phyloP scores from a whole-genome alignment of 2,797 vertebrate genomes.

The Fringilla coelebs region DNA sequence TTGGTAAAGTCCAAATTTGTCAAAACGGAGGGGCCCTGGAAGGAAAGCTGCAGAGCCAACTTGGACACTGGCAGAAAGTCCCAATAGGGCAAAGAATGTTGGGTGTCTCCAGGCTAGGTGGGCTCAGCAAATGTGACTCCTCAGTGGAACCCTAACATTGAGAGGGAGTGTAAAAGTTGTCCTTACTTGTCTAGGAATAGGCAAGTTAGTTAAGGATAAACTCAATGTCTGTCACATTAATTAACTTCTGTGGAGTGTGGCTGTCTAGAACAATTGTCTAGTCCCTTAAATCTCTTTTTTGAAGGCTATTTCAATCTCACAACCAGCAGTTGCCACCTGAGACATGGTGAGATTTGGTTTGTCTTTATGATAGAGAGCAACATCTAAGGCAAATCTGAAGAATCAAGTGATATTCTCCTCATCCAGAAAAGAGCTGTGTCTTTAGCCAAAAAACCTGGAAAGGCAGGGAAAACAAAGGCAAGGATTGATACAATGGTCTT shows the following conservation, averaged over 20 bases:
- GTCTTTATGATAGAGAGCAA: neutral
- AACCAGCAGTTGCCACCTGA: neutral
- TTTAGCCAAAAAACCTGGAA: neutral
- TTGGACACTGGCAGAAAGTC: neutral
- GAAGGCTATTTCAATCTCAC: neutral
- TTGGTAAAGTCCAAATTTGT: neutral
- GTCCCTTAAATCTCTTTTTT: neutral
- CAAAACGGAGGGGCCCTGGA: neutral
- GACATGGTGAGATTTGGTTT: neutral
- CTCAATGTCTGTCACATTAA: neutral
- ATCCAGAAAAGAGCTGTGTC: neutral
- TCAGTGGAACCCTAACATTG: rapidly evolving
- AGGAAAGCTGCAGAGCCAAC: neutral
- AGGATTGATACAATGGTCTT: neutral
- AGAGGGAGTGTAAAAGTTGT: neutral
- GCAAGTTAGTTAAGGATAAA: constrained; percentile 11
- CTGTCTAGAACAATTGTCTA: neutral
- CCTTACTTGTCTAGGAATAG: neutral
- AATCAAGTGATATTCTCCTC: neutral
- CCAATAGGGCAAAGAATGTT: rapidly evolving
- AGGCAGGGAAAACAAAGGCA: neutral
- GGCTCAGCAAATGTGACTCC: neutral
- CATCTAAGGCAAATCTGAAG: neutral
- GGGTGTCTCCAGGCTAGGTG: neutral
- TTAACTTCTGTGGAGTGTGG: neutral